Conservation (phyloP, 2,888 invertebrate species). For the Carcina quercana region DNA sequence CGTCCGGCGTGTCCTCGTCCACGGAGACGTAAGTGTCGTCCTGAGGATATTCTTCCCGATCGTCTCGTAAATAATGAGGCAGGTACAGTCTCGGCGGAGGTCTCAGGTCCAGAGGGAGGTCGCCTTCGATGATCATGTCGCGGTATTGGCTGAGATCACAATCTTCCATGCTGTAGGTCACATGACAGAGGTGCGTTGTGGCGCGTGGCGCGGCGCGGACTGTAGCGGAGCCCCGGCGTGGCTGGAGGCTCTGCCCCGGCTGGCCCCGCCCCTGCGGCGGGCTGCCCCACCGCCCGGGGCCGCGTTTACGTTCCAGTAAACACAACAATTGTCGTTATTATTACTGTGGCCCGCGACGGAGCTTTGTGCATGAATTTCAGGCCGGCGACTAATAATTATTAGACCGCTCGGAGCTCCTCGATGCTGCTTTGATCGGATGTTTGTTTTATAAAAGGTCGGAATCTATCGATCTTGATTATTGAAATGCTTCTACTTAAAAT, state of each 20-base stretch:
- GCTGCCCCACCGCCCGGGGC: conserved; percentile 28
- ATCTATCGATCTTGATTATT: no score
- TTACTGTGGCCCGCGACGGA: conserved; percentile 71
- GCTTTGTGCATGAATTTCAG: conserved; percentile 75
- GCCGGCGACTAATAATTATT: conserved; percentile 72
- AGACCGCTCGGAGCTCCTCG: conserved; percentile 58
- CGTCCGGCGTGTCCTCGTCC: conserved; percentile 61
- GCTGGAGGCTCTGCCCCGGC: conserved; percentile 22
- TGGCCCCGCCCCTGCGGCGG: conserved; percentile 28
- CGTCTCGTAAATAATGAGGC: conserved; percentile 58
- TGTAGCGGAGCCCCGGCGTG: conserved; percentile 38
- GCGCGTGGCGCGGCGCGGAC: conserved; percentile 61
- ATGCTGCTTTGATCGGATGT: conserved; percentile 61
- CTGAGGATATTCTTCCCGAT: conserved; percentile 50
- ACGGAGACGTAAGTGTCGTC: conserved; percentile 68
- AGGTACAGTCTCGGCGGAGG: conserved; percentile 60
- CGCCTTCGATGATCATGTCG: conserved; percentile 67
- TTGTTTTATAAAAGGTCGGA: conserved; percentile 37
- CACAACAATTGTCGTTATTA: conserved; percentile 75
- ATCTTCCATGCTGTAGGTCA: conserved; percentile 65
- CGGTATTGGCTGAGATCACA: conserved; percentile 66
- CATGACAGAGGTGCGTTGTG: conserved; percentile 63
- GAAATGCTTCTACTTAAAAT: no score
- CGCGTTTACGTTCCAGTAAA: conserved; percentile 72
- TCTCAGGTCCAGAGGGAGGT: conserved; percentile 59